A percentile compares a stretch with the other conserved stretches of the same genome.
Evolutionary conservation across 2,888 invertebrate species (phyloP).

Genomic region (Dasysyrphus tricinctus): DNA sequence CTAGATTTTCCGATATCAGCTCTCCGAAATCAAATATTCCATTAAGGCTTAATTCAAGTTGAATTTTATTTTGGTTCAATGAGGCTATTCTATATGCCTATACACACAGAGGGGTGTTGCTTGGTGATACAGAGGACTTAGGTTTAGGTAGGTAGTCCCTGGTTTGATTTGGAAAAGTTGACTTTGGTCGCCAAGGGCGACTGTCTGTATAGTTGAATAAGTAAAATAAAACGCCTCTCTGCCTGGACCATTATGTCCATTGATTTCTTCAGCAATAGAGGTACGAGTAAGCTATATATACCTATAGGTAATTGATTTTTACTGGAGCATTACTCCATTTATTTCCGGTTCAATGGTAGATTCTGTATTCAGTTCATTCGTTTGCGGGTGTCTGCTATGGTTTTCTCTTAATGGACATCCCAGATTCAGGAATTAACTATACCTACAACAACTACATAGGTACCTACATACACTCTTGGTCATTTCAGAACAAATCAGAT

Average conservation of each 20-base stretch:
- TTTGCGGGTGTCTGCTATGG: constrained; percentile 66
- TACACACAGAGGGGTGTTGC: background rate
- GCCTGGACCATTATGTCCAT: constrained; percentile 43
- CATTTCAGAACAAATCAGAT: constrained; percentile 53
- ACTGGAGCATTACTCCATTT: constrained; percentile 71
- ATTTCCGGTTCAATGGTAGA: constrained; percentile 70
- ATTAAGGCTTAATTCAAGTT: constrained; percentile 72
- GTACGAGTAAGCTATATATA: constrained; percentile 8
- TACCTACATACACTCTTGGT: background rate
- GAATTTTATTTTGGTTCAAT: constrained; percentile 72
- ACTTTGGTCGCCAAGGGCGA: constrained; percentile 39
- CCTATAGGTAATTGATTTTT: constrained; percentile 68
- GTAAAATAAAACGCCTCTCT: constrained; percentile 40
- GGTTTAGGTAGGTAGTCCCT: background rate
- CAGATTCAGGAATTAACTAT: constrained; percentile 28
- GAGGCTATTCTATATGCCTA: constrained; percentile 42
- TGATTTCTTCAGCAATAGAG: constrained; percentile 1
- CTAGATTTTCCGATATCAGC: constrained; percentile 61
- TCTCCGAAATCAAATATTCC: constrained; percentile 72
- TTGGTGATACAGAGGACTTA: background rate
- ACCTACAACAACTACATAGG: constrained; percentile 15
- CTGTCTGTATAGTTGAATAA: constrained; percentile 47
- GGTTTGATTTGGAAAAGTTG: constrained; percentile 49
- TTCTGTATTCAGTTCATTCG: constrained; percentile 58
- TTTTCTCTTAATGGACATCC: constrained; percentile 45